These are phyloP conservation scores for Rhinichthys klamathensis DNA, from an alignment of 2,113 vertebrate species.

Conservation along the genomic window DNA sequence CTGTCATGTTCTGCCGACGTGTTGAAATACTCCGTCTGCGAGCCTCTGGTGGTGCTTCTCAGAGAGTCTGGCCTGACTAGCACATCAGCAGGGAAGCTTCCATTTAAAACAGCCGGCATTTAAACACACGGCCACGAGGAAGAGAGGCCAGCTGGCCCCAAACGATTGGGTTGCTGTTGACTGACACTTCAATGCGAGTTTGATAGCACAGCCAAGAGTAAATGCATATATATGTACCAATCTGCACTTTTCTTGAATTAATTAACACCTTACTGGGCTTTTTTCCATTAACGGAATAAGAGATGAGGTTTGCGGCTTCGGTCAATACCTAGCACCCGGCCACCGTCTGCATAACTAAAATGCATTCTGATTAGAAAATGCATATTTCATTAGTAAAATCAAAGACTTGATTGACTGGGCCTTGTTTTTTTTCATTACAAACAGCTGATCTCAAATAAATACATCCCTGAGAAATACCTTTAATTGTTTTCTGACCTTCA, in stretches of 20 bases:
- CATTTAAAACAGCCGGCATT: constrained; percentile 19
- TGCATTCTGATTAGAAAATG: constrained; percentile 5
- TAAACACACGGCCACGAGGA: neutral
- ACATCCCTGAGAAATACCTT: neutral
- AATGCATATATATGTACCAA: neutral
- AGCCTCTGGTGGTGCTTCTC: constrained; percentile 52
- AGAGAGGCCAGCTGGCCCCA: constrained; percentile 2
- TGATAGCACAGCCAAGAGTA: neutral
- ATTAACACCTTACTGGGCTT: neutral
- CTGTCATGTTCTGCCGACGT: constrained; percentile 48
- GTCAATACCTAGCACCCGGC: neutral
- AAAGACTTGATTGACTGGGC: neutral
- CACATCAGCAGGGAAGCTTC: constrained; percentile 29
- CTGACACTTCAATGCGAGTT: neutral
- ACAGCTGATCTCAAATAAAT: neutral
- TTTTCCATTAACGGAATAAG: neutral
- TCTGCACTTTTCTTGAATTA: neutral
- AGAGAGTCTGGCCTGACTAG: constrained; percentile 20
- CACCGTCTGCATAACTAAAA: neutral
- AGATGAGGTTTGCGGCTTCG: neutral
- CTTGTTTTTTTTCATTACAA: neutral
- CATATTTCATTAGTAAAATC: neutral
- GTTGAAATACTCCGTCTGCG: constrained; percentile 61
- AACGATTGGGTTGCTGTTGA: constrained; percentile 5
- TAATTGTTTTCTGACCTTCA: neutral